Evolutionary conservation across 2,113 vertebrate species (phyloP), one percentile per base, ranked within the genome.

Genomic region (Pimephales promelas): DNA sequence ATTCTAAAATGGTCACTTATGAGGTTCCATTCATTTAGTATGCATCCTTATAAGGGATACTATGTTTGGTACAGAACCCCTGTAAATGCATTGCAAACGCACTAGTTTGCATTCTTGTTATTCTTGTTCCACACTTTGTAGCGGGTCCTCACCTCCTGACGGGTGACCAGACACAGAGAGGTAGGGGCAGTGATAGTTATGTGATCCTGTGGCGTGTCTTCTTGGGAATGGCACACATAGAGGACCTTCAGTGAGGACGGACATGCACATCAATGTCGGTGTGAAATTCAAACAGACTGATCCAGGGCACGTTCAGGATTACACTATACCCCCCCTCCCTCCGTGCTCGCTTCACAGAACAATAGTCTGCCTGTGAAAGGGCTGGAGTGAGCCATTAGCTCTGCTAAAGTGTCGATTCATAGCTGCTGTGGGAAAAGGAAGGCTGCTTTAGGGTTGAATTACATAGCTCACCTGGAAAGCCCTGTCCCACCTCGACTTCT

Each of bases 201-300:
- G 86, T 88, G 87, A 89, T 89, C 66, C 78, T 54, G 45, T 83
- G 84, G 82, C 76, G 81, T 83, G 87, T 92, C 87, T 88, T 86
- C 91, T 90, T 78, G 89, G 92, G 89, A 91, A 92, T 90, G 75
- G 36, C 16, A 62, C 83, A 90, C 90, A 89, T 79, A 87, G 90
- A 90, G 89, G 89, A 90, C 89, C 88, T 87, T 90, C 90, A 91
- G 90, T 90, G 90, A 81, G 86, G 86, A 64, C 76, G 87, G 80
- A 85, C 88, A 87, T 90, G 91, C 92, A 93, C 86, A 87, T 83
- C 87, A 86, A 89, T 86, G 87, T 80, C 86, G 76, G 86, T 94
- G 93, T 95, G 93, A 95, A 94, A 95, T 95, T 90, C 88, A 92
- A 95, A 93, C 92, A 91, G 94, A 95, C 94, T 94, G 93, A 95